Percentiles rank a stretch among this genome's conserved stretches.
These are phyloP conservation scores for Mechanitis mazaeus DNA, from an alignment of 2,888 invertebrate genomes.

Conservation along the genomic window DNA sequence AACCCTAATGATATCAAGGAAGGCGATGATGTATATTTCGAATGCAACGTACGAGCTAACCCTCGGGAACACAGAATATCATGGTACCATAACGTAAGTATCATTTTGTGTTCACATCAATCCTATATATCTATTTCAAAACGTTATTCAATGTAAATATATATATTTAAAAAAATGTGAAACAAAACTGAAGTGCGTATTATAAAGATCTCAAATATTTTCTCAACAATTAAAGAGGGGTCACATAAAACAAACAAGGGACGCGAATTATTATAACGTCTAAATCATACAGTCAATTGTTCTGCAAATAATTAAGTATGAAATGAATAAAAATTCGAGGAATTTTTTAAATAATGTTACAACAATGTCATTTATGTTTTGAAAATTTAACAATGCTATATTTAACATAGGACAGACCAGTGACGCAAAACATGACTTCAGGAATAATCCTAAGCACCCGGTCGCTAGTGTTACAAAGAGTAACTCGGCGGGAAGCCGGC, in stretches of 20 bases:
- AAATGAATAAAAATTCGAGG: too few species aligned
- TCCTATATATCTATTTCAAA: background rate
- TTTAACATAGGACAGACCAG: conserved; percentile 64
- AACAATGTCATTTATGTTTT: too few species aligned
- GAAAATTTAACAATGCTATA: background rate
- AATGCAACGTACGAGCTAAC: conserved; percentile 90
- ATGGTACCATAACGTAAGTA: conserved; percentile 93
- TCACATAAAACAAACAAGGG: too few species aligned
- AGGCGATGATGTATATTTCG: conserved; percentile 93
- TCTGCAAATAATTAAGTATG: too few species aligned
- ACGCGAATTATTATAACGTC: too few species aligned
- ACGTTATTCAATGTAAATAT: background rate
- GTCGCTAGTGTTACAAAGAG: conserved; percentile 89
- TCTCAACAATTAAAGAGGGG: too few species aligned
- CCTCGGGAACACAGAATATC: conserved; percentile 90
- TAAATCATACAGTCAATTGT: too few species aligned
- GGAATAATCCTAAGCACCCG: conserved; percentile 92
- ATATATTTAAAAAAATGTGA: too few species aligned
- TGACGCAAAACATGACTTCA: conserved; percentile 89
- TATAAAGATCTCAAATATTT: too few species aligned
- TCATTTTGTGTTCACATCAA: conserved; percentile 10
- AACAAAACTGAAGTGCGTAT: too few species aligned
- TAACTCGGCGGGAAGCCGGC: conserved; percentile 87
- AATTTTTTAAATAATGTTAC: too few species aligned
- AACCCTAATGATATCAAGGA: conserved; percentile 93